phyloP scores from a whole-genome alignment of 1,140 invertebrate species.

The Bacillus rossius region DNA sequence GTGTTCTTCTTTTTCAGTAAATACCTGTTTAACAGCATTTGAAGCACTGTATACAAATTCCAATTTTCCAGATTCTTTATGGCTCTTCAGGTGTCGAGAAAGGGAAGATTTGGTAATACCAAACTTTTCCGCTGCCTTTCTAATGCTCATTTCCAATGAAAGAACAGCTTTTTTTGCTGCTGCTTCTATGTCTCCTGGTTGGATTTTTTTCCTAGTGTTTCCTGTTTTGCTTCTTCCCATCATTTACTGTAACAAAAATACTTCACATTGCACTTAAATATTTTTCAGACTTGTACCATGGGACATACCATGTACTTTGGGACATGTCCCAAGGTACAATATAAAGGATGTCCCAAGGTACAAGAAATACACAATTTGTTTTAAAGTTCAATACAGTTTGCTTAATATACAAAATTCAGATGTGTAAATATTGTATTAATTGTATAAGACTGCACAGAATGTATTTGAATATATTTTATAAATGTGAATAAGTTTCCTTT shows the following conservation, averaged over 20 bases:
- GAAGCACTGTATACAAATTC: neutral
- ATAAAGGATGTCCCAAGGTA: neutral
- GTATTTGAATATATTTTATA: neutral
- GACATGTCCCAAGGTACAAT: conserved; percentile 5
- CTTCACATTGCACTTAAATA: neutral
- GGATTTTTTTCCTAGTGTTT: neutral
- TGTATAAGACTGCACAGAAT: neutral
- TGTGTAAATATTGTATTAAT: neutral
- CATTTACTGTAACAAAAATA: neutral
- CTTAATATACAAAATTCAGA: neutral
- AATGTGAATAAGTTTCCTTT: neutral
- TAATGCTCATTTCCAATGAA: neutral
- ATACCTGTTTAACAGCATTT: conserved; percentile 4
- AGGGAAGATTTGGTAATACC: neutral
- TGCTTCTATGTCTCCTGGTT: neutral
- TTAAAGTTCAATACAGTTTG: neutral
- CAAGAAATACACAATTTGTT: neutral
- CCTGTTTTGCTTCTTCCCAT: neutral
- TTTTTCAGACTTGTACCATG: too few relatives aligned
- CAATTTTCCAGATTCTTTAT: neutral
- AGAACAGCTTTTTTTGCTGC: neutral
- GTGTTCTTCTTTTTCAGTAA: conserved; percentile 15
- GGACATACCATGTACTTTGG: neutral
- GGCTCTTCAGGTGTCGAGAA: neutral
- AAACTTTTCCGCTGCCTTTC: neutral